Evolutionary conservation across 2,888 invertebrate genomes (phyloP).

Genomic region (Lepidochrysops patricia): DNA sequence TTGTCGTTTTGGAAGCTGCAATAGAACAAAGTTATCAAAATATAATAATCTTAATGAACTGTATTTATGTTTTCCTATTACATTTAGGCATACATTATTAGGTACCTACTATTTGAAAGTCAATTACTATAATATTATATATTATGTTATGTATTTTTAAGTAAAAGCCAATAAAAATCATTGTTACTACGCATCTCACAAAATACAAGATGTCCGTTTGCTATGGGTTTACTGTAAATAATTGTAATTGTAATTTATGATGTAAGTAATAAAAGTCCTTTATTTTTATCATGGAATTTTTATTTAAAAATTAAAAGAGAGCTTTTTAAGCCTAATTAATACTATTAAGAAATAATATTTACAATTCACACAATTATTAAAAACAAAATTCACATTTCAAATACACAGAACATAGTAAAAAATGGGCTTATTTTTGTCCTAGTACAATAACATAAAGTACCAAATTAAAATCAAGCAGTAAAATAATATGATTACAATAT

Average conservation of each 20-base stretch:
- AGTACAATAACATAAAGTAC: background rate
- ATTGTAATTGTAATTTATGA: slow-evolving; percentile 14
- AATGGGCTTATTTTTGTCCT: background rate
- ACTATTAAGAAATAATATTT: slow-evolving; percentile 13
- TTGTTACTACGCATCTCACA: background rate
- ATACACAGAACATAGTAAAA: slow-evolving; percentile 4
- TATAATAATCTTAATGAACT: background rate
- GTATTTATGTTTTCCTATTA: background rate
- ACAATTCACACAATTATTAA: slow-evolving; percentile 13
- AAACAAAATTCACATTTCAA: slow-evolving; percentile 8
- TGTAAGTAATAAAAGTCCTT: slow-evolving; percentile 17
- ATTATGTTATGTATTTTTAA: slow-evolving; percentile 1
- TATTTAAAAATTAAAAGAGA: slow-evolving; percentile 23
- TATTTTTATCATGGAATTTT: slow-evolving; percentile 16
- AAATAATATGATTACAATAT: background rate
- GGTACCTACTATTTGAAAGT: background rate
- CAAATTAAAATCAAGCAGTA: background rate
- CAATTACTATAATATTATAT: background rate
- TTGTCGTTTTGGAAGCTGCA: slow-evolving; percentile 21
- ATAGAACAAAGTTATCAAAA: slow-evolving; percentile 22
- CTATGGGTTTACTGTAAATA: background rate
- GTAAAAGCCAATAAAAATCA: background rate
- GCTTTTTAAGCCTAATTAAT: slow-evolving; percentile 24
- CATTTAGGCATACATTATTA: background rate
- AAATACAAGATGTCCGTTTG: background rate